Base-by-base conservation (phyloP, 1,140 invertebrate species). In the Stenopsyche tienmushanensis region DNA sequence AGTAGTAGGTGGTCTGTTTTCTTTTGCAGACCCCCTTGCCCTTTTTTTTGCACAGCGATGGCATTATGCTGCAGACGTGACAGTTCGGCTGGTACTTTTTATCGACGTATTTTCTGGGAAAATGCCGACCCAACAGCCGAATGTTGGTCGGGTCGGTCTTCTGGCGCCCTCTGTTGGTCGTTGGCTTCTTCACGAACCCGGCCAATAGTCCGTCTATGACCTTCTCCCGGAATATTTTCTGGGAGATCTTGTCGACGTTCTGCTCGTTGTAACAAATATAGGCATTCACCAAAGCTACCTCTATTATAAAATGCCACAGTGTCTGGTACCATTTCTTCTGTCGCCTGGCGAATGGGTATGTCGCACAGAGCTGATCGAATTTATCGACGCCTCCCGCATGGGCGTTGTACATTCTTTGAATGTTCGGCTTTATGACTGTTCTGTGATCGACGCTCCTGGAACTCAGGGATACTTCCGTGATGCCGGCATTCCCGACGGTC, bases 371-470 rank as follows among this genome's bases (percentile, higher is more conserved):
- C 44, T 47, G 44, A 25, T 66, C 67, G 10, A 41, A 49, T 24
- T 60, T 25, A 29, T 68, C 44, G 10, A 68, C 66, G 7, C 66
- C 66, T 34, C 53, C 67, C 67, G 66, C 66, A 23, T 66, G 64
- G 13, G 26, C 13, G 54, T 69, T 69, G 53, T 69, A 69, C 17
- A 47, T 47, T 47, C 44, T 47, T 47, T 47, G 44, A 47, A 47
- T 47, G 44, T 47, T 47, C 3, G 44, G 44, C 17, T 47, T 47
- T 8, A 47, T 47, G 5, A 47, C 44, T 47, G 7, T 47, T 47
- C 44, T 47, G 17, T 15, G 44, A 20, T 47, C 44, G n/a, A 39
- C 34, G n/a, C 7, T 39, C 34, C n/a, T 39, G 34, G 34, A 39
- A 39, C 34, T 7, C 7, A n/a, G 7, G 18, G 44, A 15, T 15